phyloP scores from a whole-genome alignment of 2,797 vertebrate species.

The Astyanax mexicanus region DNA sequence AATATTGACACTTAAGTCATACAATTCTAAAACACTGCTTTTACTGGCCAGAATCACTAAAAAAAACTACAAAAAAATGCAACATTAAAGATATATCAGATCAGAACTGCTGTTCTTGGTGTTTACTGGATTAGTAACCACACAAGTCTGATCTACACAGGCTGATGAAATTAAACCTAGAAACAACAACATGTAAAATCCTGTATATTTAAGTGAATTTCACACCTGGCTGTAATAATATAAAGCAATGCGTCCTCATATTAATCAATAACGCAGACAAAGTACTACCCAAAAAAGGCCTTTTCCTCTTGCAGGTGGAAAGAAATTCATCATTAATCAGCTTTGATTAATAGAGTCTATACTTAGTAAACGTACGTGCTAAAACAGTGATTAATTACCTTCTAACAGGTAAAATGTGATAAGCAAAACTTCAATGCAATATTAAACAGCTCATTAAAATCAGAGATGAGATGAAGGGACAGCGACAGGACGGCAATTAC shows the following conservation, averaged over 20 bases:
- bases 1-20: too few species aligned
- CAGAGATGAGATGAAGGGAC: constrained; percentile 64
- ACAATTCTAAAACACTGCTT: too few species aligned
- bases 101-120: too few species aligned
- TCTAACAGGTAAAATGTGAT: constrained; percentile 74
- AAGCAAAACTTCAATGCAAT: constrained; percentile 74
- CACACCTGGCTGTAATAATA: background rate
- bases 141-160: too few species aligned
- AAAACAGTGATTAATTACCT: constrained; percentile 26
- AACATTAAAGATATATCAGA: too few species aligned
- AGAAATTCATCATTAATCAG: constrained; percentile 25
- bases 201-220: background rate
- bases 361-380: constrained; percentile 20
- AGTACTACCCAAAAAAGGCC: background rate
- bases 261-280: constrained; percentile 3
- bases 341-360: constrained; percentile 19
- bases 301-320: constrained; percentile 4
- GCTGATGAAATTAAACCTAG: too few species aligned
- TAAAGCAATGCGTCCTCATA: background rate
- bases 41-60: too few species aligned
- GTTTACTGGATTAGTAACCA: too few species aligned
- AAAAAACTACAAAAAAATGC: too few species aligned
- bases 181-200: background rate
- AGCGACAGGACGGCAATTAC: constrained; percentile 48
- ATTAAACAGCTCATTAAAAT: constrained; percentile 72